Conservation (phyloP, 1,140 invertebrate genomes). For the Subanguina moxae region DNA sequence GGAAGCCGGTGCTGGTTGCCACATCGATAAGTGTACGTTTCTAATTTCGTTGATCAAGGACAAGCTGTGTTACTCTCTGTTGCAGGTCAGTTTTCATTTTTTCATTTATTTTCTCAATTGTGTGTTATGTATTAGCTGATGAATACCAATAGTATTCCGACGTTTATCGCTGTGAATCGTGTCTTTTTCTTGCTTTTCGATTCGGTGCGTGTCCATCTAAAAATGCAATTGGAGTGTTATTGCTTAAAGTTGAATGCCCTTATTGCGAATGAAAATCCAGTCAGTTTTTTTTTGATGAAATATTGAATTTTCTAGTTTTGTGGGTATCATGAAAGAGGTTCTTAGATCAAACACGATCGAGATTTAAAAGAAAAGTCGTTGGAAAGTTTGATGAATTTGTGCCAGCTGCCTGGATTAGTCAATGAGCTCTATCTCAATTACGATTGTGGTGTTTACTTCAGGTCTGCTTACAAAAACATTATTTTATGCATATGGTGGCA, state of each 20-base stretch:
- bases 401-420: constrained; percentile 65
- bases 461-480: background rate
- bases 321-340: too few relatives aligned
- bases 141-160: constrained; percentile 75
- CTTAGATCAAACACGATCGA: constrained; percentile 63
- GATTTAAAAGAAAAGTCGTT: constrained; percentile 87
- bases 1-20: constrained; percentile 80
- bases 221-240: constrained; percentile 79
- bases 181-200: constrained; percentile 90
- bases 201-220: constrained; percentile 80
- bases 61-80: constrained; percentile 83
- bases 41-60: constrained; percentile 81
- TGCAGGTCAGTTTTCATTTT: constrained; percentile 67
- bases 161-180: constrained; percentile 81
- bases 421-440: constrained; percentile 94
- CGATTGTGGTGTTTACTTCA: constrained; percentile 91
- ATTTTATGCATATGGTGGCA: too few relatives aligned
- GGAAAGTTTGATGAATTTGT: constrained; percentile 76
- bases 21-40: constrained; percentile 72
- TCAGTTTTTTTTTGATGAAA: constrained; percentile 1
- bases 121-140: constrained; percentile 59
- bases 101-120: background rate
- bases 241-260: constrained; percentile 49
- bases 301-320: too few relatives aligned
- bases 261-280: constrained; percentile 31